Evolutionary conservation across 2,797 vertebrate genomes (phyloP), one percentile per base, ranked within the genome.

Genomic region (Manis crassicaudata): DNA sequence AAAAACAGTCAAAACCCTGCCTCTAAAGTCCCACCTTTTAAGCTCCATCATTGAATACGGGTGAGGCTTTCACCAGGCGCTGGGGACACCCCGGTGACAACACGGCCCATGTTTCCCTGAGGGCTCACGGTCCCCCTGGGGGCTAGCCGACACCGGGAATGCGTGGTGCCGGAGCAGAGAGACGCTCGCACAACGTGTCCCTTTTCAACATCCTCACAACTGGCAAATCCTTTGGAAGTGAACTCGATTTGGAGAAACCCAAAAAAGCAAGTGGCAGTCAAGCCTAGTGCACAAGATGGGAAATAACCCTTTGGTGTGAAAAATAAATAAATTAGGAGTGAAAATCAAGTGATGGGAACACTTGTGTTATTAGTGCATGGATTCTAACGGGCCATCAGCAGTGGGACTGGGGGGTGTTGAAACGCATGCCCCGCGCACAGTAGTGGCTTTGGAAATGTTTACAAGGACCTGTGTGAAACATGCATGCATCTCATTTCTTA

Each of bases 361-460:
- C 1, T 65, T 40, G 27, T 37, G 35, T 17, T 43, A 27, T 72
- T 32, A 29, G 62, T 23, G 27, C 5, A 43, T 6, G 2, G 16
- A 29, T 1, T 63, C 21, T 63, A 54, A 0, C 0, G 6, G 40
- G 21, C 12, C 14, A 0, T 35, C 5, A 35, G 18, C 37, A 5
- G 2, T 25, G 25, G 27, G 35, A 3, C 40, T 3, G 25, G 46
- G 63, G 43, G 56, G 20, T 20, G 21, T 21, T 68, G 79, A 25
- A 0, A 2, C 20, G 12, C 1, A 0, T 1, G 10, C 7, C 40
- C 5, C 1, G 10, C 0, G 7, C 20, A 23, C 9, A 58, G 72
- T 29, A 67, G 54, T 25, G 40, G 13, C 43, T 90, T 56, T 72
- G 8, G n/a, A 83, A n/a, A 67, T 65, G n/a, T 37, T 7, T 60